A percentile compares a stretch with the other conserved stretches of the same genome.
Conservation (phyloP, 2,797 vertebrate genomes). For the Pangasius krempfi region DNA sequence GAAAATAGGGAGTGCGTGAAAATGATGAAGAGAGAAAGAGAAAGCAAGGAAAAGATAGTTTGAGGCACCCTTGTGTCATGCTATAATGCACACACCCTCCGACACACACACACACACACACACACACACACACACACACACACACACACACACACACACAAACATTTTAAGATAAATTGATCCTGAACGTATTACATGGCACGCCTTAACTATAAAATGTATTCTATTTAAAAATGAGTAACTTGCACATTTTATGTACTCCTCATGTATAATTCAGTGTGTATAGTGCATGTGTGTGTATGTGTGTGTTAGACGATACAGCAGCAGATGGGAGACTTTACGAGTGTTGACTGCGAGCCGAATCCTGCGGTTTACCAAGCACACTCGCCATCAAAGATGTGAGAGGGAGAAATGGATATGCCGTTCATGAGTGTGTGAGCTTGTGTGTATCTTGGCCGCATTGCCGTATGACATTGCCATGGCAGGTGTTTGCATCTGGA, state of each 20-base stretch:
- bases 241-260: conserved; percentile 70
- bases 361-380: conserved; percentile 47
- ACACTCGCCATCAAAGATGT: conserved; percentile 31
- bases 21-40: conserved; percentile 16
- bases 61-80: background rate
- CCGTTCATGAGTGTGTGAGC: conserved; percentile 26
- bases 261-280: conserved; percentile 73
- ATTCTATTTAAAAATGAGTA: conserved; percentile 75
- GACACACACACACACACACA: background rate
- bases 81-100: conserved; percentile 15
- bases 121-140: conserved; percentile 10
- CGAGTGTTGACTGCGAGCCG: conserved; percentile 45
- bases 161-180: conserved; percentile 37
- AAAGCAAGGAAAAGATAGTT: conserved; percentile 31
- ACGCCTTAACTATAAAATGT: conserved; percentile 68
- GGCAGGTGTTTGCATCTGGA: conserved; percentile 55
- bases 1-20: conserved; percentile 41
- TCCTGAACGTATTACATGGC: conserved; percentile 38
- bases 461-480: conserved; percentile 21
- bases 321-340: conserved; percentile 51
- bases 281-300: conserved; percentile 16
- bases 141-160: conserved; percentile 5
- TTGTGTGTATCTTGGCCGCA: conserved; percentile 34
- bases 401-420: conserved; percentile 42
- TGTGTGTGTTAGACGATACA: conserved; percentile 24